Evolutionary conservation across 2,888 invertebrate genomes (phyloP), one percentile per base, ranked within the genome.

Genomic region (Cataglyphis cursor): DNA sequence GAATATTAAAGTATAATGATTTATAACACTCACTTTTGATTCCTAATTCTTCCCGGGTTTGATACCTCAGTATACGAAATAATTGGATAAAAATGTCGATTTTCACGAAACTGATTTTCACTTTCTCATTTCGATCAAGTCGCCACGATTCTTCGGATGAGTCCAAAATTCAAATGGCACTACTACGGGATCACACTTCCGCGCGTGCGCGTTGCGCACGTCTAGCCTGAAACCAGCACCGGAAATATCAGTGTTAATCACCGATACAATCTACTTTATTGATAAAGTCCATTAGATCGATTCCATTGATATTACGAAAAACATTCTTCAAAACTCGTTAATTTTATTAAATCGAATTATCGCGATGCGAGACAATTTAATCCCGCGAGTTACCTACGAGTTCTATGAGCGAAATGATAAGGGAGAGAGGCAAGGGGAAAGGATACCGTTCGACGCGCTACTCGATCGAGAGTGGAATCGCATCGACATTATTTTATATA

Each of bases 171-270:
- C 24, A 54, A 76, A 64, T 59, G 0, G 15, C 9, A 3, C 10
- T 8, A 68, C 61, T 73, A 48, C 35, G 18, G 8, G 8, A 61
- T 85, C 31, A 28, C 66, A 62, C 59, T 83, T 88, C 64, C 88
- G 83, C 80, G 48, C 9, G 15, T 57, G 62, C 61, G n/a, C n/a
- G 21, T 12, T 24, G 61, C 68, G 28, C 61, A 41, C 41, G 57
- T 44, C 35, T 73, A 38, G 54, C 61, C 41, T 70, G 64, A 31
- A 54, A 84, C n/a, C 64, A 64, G 24, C 35, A 10, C 31, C 57
- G 44, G 24, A 66, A 51, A 0, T 51, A 64, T 44, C 59, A 41
- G 28, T 31, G 12, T 82, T 82, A 12, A 18, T 54, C 44, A 54
- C 8, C 62, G 64, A 35, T 59, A 8, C 51, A n/a, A 73, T 64